phyloP scores from a whole-genome alignment of 1,140 invertebrate species.

The Musca domestica region DNA sequence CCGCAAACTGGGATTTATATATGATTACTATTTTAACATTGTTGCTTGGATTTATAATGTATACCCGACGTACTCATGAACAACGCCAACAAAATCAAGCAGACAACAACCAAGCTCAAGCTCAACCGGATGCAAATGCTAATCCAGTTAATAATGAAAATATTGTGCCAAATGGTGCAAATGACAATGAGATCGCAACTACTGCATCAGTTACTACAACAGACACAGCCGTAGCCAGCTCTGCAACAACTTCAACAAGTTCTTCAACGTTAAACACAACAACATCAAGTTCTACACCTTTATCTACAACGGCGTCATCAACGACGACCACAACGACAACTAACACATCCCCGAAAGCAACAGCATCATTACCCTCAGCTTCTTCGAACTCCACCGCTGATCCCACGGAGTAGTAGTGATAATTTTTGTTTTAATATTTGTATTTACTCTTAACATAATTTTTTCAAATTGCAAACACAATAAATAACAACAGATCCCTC shows the following conservation, averaged over 20 bases:
- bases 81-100: constrained; percentile 31
- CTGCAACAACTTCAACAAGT: constrained; percentile 3
- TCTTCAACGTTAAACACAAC: neutral
- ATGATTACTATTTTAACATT: constrained; percentile 79
- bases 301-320: neutral
- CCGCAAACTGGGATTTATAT: constrained; percentile 93
- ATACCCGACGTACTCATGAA: constrained; percentile 68
- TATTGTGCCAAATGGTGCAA: neutral
- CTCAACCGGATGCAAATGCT: constrained; percentile 1
- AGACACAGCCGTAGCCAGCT: neutral
- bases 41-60: constrained; percentile 78
- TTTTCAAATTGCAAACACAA: no score
- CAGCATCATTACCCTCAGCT: constrained; percentile 4
- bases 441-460: neutral
- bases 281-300: constrained; percentile 5
- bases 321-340: constrained; percentile 1
- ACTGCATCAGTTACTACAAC: neutral
- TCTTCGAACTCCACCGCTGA: constrained; percentile 31
- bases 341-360: neutral
- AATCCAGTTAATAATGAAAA: neutral
- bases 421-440: neutral
- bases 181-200: neutral
- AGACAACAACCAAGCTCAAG: neutral
- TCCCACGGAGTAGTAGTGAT: constrained; percentile 49
- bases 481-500: no score